These are phyloP conservation scores for Drosophila funebris DNA, from an alignment of 1,140 invertebrate species.

Conservation along the genomic window DNA sequence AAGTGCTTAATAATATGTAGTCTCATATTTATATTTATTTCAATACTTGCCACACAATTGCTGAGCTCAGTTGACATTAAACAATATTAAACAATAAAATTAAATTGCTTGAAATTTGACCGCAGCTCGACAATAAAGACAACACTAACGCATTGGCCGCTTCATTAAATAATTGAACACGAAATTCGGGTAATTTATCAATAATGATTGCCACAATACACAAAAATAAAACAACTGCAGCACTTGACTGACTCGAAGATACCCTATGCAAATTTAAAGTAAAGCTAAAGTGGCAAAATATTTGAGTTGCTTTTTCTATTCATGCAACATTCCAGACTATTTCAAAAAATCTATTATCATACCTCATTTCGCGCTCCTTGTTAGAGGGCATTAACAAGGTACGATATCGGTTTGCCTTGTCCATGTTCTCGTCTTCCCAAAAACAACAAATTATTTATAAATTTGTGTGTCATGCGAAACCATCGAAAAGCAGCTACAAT, in stretches of 20 bases:
- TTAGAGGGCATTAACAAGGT: slow-evolving; percentile 23
- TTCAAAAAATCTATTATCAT: not conserved
- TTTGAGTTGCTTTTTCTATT: too few species aligned
- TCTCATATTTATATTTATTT: not conserved
- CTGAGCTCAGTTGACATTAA: too few species aligned
- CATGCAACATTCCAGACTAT: too few species aligned
- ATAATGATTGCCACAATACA: slow-evolving; percentile 60
- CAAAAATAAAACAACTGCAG: slow-evolving; percentile 2
- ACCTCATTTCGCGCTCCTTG: not conserved
- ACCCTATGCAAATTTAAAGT: not conserved
- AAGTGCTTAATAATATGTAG: not conserved
- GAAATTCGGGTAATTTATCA: slow-evolving; percentile 70
- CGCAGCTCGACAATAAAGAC: slow-evolving; percentile 24
- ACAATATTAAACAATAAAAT: slow-evolving; percentile 31
- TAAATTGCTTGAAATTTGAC: slow-evolving; percentile 59
- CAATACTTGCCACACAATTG: not conserved
- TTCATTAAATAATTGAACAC: slow-evolving; percentile 77
- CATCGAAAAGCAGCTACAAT: slow-evolving; percentile 74
- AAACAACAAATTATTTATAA: slow-evolving; percentile 56
- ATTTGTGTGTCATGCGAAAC: slow-evolving; percentile 70
- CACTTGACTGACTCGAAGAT: not conserved
- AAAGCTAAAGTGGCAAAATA: not conserved
- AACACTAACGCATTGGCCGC: slow-evolving; percentile 33
- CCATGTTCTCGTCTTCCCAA: not conserved
- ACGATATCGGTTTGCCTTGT: slow-evolving; percentile 18